A percentile compares a stretch with the other conserved stretches of the same genome.
phyloP scores from a whole-genome alignment of 2,797 vertebrate genomes.

The Miichthys miiuy region DNA sequence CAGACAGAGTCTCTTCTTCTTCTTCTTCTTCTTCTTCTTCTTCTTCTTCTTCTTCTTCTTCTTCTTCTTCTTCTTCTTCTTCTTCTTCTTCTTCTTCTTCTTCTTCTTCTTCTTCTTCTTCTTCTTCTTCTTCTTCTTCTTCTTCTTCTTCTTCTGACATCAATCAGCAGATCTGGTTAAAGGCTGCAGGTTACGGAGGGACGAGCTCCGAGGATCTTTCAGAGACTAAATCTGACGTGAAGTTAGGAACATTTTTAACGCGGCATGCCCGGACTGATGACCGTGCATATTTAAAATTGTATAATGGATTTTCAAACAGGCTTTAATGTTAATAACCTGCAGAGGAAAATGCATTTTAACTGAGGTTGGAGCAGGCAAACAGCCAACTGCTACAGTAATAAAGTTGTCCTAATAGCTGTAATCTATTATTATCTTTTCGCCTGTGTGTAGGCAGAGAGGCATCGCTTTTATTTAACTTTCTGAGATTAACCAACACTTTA shows the following conservation, averaged over 20 bases:
- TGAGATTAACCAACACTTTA: too few species aligned
- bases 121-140: conserved; percentile 12
- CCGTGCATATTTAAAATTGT: background rate
- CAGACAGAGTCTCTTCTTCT: conserved; percentile 31
- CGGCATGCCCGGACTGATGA: background rate
- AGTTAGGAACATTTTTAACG: background rate
- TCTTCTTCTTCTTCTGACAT: conserved; percentile 12
- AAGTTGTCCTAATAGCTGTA: background rate
- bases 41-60: conserved; percentile 4
- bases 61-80: conserved; percentile 1
- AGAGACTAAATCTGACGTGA: conserved; percentile 12
- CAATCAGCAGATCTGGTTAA: conserved; percentile 40
- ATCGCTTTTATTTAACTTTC: background rate
- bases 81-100: conserved; percentile 10
- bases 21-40: conserved; percentile 5
- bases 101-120: conserved; percentile 4
- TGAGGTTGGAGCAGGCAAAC: background rate
- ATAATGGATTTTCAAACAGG: conserved; percentile 8
- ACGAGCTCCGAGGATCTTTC: background rate
- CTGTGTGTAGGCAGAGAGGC: background rate
- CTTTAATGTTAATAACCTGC: background rate
- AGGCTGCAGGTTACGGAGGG: conserved; percentile 16
- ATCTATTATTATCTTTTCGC: background rate
- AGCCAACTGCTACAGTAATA: background rate
- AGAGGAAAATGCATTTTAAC: background rate